Base-by-base conservation (phyloP, 2,797 vertebrate species). In the Chiloscyllium punctatum region DNA sequence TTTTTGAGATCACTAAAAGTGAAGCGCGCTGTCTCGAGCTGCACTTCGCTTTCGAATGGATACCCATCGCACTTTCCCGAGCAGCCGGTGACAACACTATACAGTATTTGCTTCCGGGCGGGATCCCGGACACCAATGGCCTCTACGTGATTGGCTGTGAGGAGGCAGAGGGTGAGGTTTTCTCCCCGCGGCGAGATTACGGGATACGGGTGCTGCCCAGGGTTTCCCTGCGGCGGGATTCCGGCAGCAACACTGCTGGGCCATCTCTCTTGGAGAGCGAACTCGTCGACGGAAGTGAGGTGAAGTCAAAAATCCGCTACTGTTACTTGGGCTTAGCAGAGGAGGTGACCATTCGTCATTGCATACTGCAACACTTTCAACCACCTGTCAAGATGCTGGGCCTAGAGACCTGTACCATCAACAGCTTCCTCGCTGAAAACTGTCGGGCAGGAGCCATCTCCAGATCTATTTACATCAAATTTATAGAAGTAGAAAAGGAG, bases 401-500 rank as follows among this genome's bases (percentile, higher is more conserved):
- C 96, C 98, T 98, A 84, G 98, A 99, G 95, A 98, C 98, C 96
- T 98, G 98, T 0, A 98, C 98, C 2, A 98, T 99, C 96, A 99
- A 98, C n/a, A 97, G 97, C 53, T 99, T 99, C 97, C 98, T 99
- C 96, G 98, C 98, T 97, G 98, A 98, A 96, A 99, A 99, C 98
- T 98, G 98, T 96, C 96, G 98, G 74, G 96, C 97, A 0, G 98
- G 97, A 0, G 96, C 97, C 0, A 97, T 97, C 0, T 98, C 98
- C 1, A 98, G 97, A 95, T 97, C 98, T 95, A 98, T 99, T 97
- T 99, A 99, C 97, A 98, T 99, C 77, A 99, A 99, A 97, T 99
- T 99, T 97, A 99, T 99, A 82, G 99, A 99, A 97, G 99, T 99
- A 96, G 99, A 99, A 97, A 98, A 99, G 98, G 99, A 99, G 98